Conservation (phyloP, 2,113 vertebrate genomes). For the Glaucomys volans region DNA sequence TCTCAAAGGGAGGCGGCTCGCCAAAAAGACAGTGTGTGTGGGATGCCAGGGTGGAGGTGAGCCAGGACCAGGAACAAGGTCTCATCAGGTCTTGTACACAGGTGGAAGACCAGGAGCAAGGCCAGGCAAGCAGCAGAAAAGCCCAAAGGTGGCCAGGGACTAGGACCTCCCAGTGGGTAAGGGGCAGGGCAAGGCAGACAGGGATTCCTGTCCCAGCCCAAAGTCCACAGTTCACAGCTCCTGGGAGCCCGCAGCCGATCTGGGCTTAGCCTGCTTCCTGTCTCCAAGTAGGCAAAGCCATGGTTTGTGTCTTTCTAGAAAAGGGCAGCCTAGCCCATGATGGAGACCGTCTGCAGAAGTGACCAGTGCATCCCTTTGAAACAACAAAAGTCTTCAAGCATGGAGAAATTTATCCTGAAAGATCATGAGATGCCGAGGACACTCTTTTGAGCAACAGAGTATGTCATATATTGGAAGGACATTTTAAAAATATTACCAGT, state of each 20-base stretch:
- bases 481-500: neutral
- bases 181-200: neutral
- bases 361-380: neutral
- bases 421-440: neutral
- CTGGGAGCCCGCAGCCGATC: neutral
- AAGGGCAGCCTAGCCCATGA: neutral
- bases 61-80: neutral
- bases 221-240: too few species aligned
- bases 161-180: neutral
- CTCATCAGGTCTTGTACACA: neutral
- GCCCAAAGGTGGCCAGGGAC: neutral
- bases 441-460: neutral
- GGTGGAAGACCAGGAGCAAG: fast-evolving
- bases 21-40: neutral
- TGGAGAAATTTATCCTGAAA: too few species aligned
- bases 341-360: neutral
- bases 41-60: neutral
- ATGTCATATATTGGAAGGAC: neutral
- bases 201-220: neutral
- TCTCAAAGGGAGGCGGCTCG: neutral
- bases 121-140: fast-evolving
- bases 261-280: neutral
- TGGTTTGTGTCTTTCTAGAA: neutral
- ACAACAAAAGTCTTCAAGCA: neutral
- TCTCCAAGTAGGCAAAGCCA: neutral